phyloP scores from a whole-genome alignment of 2,797 vertebrate species.

The Sciurus carolinensis region DNA sequence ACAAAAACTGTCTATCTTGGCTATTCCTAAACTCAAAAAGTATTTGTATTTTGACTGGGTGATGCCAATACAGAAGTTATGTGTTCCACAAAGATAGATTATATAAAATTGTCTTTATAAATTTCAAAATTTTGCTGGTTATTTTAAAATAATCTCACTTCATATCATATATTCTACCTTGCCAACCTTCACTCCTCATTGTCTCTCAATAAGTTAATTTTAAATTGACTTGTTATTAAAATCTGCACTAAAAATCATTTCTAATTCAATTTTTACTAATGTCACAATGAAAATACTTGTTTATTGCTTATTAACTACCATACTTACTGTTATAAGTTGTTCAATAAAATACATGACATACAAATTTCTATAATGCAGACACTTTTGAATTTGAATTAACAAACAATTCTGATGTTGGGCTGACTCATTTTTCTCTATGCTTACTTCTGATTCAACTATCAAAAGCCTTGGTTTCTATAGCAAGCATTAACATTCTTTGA shows the following conservation, averaged over 20 bases:
- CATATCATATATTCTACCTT: background rate
- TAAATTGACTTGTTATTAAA: conserved; percentile 35
- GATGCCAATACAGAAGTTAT: background rate
- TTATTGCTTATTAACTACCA: background rate
- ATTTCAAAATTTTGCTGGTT: background rate
- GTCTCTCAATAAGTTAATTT: conserved; percentile 3
- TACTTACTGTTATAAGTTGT: background rate
- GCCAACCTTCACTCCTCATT: background rate
- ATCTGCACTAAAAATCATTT: background rate
- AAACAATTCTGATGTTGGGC: background rate
- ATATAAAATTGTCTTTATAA: background rate
- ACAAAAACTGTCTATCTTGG: background rate
- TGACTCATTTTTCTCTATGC: background rate
- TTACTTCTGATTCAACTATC: background rate
- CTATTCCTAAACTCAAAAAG: background rate
- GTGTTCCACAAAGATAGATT: background rate
- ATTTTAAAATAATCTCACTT: conserved; percentile 20
- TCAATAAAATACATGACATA: background rate
- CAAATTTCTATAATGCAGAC: background rate
- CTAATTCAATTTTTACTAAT: background rate
- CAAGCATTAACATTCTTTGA: background rate
- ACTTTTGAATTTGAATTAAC: background rate
- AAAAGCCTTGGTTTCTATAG: background rate
- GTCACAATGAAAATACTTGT: background rate
- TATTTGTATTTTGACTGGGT: background rate